Base-by-base conservation (phyloP, 1,140 invertebrate species). In the Ditylenchus dipsaci region DNA sequence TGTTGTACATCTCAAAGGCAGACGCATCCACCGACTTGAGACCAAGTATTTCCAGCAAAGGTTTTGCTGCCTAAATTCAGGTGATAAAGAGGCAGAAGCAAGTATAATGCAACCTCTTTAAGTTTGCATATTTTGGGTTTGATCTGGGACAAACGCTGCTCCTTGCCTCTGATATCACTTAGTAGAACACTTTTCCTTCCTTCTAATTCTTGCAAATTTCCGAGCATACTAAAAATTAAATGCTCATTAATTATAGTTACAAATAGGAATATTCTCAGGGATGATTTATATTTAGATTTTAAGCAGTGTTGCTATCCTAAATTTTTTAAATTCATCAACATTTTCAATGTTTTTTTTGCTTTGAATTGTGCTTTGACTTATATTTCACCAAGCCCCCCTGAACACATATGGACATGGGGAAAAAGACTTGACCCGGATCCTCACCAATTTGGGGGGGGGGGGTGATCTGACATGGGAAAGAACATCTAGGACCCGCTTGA, bases 191-290 rank as follows among this genome's bases (percentile, higher is more conserved):
- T 71, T 58, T 73, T 71, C n/a, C 69, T 70, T 0, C 69, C 69
- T 71, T 71, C 70, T 30, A 74, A 43, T 38, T 71, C 69, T 21
- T 71, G 72, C 45, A 71, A 59, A 45, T 70, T 70, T 21, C 63
- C 47, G 15, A 67, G 23, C 29, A 70, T 69, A 38, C 68, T 70
- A 21, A 38, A 61, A 7, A 5, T 38, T 5, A 38, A 11, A 5
- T 29, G 53, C 15, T 47, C 45, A 47, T 21, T 21, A 47, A 47
- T 15, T 47, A 15, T 47, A 47, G 45, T 47, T 47, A 21, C 15
- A 21, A 15, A 47, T 47, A 47, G n/a, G n/a, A n/a, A n/a, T n/a
- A n/a, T n/a, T n/a, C n/a, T n/a, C n/a, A n/a, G n/a, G n/a, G n/a
- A n/a, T n/a, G n/a, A n/a, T n/a, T n/a, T n/a, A n/a, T n/a, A n/a